These are phyloP conservation scores for Hepsetus odoe DNA, from an alignment of 2,113 vertebrate species.

Conservation along the genomic window DNA sequence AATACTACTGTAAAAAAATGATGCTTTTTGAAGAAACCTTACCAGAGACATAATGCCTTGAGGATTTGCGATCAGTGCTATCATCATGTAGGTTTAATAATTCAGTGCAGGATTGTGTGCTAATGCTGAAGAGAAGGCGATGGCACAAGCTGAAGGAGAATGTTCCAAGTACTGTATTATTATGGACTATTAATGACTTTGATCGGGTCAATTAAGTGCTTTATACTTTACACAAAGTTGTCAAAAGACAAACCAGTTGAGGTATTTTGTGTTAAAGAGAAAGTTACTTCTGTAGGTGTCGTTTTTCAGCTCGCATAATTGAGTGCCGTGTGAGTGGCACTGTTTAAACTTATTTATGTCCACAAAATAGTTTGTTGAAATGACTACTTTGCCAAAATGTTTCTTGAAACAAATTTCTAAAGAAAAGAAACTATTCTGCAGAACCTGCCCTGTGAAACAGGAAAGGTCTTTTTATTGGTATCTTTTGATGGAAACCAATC, in stretches of 20 bases:
- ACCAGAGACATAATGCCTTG: constrained; percentile 35
- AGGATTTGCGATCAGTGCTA: constrained; percentile 31
- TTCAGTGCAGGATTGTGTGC: neutral
- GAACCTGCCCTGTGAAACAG: constrained; percentile 57
- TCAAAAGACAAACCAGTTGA: neutral
- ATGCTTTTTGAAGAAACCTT: constrained; percentile 27
- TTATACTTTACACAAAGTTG: constrained; percentile 34
- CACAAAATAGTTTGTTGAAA: constrained; percentile 16
- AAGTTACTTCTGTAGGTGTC: neutral
- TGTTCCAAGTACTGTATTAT: constrained; percentile 50
- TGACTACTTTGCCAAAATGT: constrained; percentile 52
- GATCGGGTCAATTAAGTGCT: constrained; percentile 1
- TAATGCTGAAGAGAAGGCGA: constrained; percentile 61
- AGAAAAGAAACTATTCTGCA: constrained; percentile 46
- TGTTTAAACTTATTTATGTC: constrained; percentile 20
- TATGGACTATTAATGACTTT: constrained; percentile 4
- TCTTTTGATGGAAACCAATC: constrained; percentile 66
- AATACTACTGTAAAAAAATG: constrained; percentile 86
- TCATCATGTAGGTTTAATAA: constrained; percentile 7
- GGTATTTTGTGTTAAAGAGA: neutral
- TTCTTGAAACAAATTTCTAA: constrained; percentile 34
- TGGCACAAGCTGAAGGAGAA: constrained; percentile 57
- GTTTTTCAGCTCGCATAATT: constrained; percentile 17
- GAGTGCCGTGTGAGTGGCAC: constrained; percentile 1
- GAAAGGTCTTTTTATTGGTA: constrained; percentile 48